Conservation (phyloP, 2,113 vertebrate genomes). For the Heteronetta atricapilla region DNA sequence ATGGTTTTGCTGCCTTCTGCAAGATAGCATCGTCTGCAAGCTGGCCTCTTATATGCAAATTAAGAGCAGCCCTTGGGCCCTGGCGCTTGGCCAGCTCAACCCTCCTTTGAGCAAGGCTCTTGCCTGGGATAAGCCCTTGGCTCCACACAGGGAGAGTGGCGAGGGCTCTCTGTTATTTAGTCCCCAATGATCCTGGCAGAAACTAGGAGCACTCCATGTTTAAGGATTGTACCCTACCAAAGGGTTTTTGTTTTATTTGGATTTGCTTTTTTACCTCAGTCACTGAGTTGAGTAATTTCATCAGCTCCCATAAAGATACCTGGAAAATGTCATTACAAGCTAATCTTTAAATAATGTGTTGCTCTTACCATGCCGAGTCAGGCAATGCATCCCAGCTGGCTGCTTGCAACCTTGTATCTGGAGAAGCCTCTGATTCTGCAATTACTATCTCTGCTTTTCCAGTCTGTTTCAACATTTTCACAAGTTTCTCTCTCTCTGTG, state of each 20-base stretch:
- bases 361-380: neutral
- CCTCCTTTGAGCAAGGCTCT: neutral
- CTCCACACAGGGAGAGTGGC: neutral
- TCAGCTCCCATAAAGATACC: neutral
- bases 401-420: neutral
- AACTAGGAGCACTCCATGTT: neutral
- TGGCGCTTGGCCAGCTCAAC: neutral
- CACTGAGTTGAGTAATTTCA: neutral
- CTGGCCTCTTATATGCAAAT: neutral
- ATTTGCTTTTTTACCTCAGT: neutral
- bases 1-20: constrained; percentile 10
- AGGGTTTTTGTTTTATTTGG: neutral
- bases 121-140: neutral
- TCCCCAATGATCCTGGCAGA: neutral
- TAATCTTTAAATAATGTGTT: neutral
- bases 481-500: neutral
- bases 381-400: neutral
- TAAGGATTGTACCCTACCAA: neutral
- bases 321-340: neutral
- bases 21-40: neutral
- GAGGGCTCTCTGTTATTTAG: neutral
- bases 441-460: neutral
- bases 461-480: neutral
- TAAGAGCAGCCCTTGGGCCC: neutral
- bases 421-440: neutral